Evolutionary conservation across 2,797 vertebrate genomes (phyloP), one percentile per base, ranked within the genome.

Genomic region (Gymnothorax reevesii): DNA sequence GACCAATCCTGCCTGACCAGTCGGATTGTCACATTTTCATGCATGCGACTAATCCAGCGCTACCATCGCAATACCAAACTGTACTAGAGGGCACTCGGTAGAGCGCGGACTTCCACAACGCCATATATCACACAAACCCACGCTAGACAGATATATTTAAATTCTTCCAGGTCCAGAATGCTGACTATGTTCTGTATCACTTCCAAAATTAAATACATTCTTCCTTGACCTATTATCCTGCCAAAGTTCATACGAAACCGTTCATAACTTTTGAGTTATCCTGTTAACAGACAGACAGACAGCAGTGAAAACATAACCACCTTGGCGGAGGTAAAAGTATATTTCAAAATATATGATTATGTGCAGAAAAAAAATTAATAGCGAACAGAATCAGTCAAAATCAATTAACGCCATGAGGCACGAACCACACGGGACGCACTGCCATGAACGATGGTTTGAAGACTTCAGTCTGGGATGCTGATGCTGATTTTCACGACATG

Each of bases 1-100:
- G 59, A 33, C 8, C 57, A 64, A 59, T 84, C 59, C 71, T 73
- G 66, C 55, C n/a, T 86, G 62, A 86, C 62, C 85, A 86, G 42
- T 57, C 17, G 17, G 22, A 62, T 62, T 79, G 85, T 62, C 77
- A 27, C 71, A 62, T 86, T 80, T 52, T n/a, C 49, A 52, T 7
- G 52, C 69, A 57, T n/a, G 42, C 42, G 57, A 54, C 55, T 52
- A 71, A 84, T 84, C 49, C 75, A 75, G 71, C 27, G 42, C 54
- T n/a, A 25, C 54, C 25, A 33, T 7, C 55, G 55, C 62, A 62
- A 86, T 60, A 73, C 85, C n/a, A 42, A 7, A 54, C 12, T 60
- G 15, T 80, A 60, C 33, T 42, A 2, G 33, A 42, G 33, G 33
- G 33, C 33, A 42, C 33, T 42, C 1, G 33, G 33, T 42, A 42